Evolutionary conservation across 2,888 invertebrate species (phyloP), one percentile per base, ranked within the genome.

Genomic region (Aricia artaxerxes): DNA sequence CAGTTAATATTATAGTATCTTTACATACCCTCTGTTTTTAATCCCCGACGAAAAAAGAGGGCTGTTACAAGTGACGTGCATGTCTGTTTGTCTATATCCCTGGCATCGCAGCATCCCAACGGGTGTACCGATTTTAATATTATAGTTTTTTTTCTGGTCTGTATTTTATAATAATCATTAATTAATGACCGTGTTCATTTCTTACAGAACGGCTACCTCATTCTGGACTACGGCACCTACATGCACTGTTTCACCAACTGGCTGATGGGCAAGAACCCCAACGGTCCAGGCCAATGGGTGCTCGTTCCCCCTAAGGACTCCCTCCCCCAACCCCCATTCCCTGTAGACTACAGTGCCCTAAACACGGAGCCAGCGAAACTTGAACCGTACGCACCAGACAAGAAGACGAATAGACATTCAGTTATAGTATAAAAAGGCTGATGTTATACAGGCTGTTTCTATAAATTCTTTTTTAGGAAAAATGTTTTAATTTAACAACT

Each of bases 281-380:
- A 97, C 86, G 97, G 97, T 0, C 97, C 97, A 0, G 97, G 97
- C 0, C 97, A 97, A 85, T 97, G 96, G 95, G 95, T 97, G 77
- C 95, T 97, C 53, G 97, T 97, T 31, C 95, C 95, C 6, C 93
- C 95, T 1, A 95, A 95, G 83, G 94, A 92, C 82, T 90, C 95
- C 38, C 87, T 95, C 13, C 95, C 94, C 0, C 92, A 94, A 78
- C 95, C 95, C 1, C 95, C 96, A 13, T 97, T 97, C 87, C 97
- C 97, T 2, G 96, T 97, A 78, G 97, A 97, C 92, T 97, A 97
- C 90, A 96, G 96, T 85, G 97, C 97, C 44, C 93, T 97, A 82
- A 97, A 96, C 90, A 96, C 96, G 2, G 96, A 96, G 84, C 96
- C 96, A 80, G 96, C 95, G 80, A 96, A 96, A 86, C 89, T 96